Conservation (phyloP, 2,888 invertebrate genomes). For the Eristalis pertinax region DNA sequence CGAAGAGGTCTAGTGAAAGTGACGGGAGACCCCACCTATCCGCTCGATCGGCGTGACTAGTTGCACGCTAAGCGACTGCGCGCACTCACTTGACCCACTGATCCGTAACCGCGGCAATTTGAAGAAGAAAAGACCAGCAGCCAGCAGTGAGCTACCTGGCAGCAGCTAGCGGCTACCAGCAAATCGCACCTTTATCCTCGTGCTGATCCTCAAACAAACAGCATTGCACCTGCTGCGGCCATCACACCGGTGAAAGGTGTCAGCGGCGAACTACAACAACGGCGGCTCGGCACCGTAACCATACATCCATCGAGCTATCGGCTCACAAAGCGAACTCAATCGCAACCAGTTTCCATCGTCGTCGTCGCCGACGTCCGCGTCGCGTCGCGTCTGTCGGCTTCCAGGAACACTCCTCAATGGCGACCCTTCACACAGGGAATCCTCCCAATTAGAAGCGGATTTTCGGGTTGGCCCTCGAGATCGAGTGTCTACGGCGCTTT, state of each 20-base stretch:
- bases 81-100: conserved; percentile 47
- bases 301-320: conserved; percentile 6
- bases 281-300: conserved; percentile 8
- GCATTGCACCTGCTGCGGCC: conserved; percentile 42
- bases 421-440: conserved; percentile 54
- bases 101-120: conserved; percentile 31
- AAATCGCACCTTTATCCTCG: conserved; percentile 57
- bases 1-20: not conserved
- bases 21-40: not conserved
- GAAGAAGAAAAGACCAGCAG: conserved; percentile 16
- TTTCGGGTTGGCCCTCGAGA: conserved; percentile 56
- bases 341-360: conserved; percentile 29
- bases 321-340: not conserved
- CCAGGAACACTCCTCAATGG: conserved; percentile 49
- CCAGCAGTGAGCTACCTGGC: conserved; percentile 29
- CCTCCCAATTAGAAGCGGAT: conserved; percentile 68
- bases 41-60: no score
- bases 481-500: conserved; percentile 26
- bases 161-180: not conserved
- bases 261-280: conserved; percentile 28
- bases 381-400: no score
- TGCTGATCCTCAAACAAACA: conserved; percentile 59
- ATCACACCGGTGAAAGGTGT: conserved; percentile 37
- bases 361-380: no score
- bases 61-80: not conserved